Base-by-base conservation (phyloP, 1,140 invertebrate species). In the Medauroidea extradentata region DNA sequence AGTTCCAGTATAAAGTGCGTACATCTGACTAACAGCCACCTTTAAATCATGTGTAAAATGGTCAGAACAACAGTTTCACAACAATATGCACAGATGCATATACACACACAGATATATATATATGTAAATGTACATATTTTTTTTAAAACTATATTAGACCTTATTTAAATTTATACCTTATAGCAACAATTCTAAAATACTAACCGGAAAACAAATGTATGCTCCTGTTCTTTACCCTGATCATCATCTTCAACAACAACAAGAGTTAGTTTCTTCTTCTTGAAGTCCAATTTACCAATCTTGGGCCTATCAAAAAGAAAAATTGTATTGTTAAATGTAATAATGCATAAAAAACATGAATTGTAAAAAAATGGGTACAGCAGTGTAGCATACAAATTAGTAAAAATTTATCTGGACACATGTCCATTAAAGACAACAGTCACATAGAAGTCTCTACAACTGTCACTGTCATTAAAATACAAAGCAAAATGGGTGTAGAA, bases 161-260 rank as follows among this genome's bases (percentile, higher is more conserved):
- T 19, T 7, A 52, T 25, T 49, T 55, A n/a, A 9, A 9, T 57
- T n/a, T 25, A 27, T 34, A 7, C 11, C 9, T 23, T 5, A 9
- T n/a, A n/a, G n/a, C 9, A 53, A 23, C 16, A 43, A 29, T n/a
- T n/a, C n/a, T n/a, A n/a, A n/a, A 34, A 34, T 50, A 39, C 42
- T 66, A 65, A 81, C 78, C 89, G 79, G 73, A 93, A 93, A 1
- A 93, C 88, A 74, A 96, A 96, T 1, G 93, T 95, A 69, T 96
- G 93, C 70, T 96, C 93, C 68, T 95, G 91, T 73, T 96, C 92
- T 42, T 86, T 77, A 0, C 92, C 93, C 72, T 94, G 91, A 68
- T 98, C 95, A 72, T 97, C 94, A 75, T 98, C 95, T 76, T 98
- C 95, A 18, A 96, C 93, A 7, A 98, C 95, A 52, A 96, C 89